Conservation (phyloP, 2,888 invertebrate species). For the Pantelozetes paolii region DNA sequence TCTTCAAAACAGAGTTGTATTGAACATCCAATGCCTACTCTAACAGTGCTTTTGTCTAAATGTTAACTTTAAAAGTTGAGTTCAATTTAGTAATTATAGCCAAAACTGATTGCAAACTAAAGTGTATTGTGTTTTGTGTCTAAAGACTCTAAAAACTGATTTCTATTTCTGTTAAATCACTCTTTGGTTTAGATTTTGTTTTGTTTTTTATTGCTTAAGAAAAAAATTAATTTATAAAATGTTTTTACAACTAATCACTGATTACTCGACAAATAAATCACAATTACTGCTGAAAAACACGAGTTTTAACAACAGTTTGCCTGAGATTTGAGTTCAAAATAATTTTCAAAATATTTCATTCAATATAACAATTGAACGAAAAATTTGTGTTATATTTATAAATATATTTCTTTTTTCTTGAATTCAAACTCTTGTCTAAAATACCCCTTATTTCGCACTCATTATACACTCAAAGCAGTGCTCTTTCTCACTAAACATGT, state of each 20-base stretch:
- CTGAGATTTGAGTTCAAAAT: neutral
- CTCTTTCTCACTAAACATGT: neutral
- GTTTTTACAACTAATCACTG: neutral
- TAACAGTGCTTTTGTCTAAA: neutral
- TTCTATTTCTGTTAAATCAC: neutral
- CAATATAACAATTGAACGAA: neutral
- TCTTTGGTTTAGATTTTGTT: neutral
- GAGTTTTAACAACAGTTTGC: neutral
- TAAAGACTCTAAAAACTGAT: neutral
- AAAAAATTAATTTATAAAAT: no score
- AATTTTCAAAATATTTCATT: constrained; percentile 6
- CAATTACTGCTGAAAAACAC: neutral
- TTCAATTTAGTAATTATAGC: constrained; percentile 8
- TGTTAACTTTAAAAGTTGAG: no score
- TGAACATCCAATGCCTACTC: neutral
- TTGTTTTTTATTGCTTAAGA: neutral
- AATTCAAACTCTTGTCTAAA: no score
- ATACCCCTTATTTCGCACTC: neutral
- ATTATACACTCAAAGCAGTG: neutral
- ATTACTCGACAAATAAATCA: constrained; percentile 22
- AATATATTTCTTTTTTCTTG: no score
- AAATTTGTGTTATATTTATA: neutral
- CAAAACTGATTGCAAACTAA: neutral
- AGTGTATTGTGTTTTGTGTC: constrained; percentile 8
- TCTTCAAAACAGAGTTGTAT: neutral